Base-by-base conservation (phyloP, 2,888 invertebrate genomes). In the Drosophila imparisetae region DNA sequence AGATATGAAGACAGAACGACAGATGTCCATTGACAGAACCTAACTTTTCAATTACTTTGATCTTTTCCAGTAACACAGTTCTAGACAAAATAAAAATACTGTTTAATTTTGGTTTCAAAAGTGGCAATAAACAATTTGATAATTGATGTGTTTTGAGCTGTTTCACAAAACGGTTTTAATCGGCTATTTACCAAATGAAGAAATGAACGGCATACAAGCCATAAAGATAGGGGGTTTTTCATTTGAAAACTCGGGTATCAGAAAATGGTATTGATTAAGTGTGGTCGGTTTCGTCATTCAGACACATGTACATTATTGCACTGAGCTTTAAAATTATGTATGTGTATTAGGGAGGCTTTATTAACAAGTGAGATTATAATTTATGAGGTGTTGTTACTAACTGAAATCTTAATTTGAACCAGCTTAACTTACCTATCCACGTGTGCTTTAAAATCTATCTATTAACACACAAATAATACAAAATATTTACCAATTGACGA, bases 401-500 rank as follows among this genome's bases (percentile, higher is more conserved):
- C 45, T 36, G 59, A 58, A 58, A 38, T 69, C 40, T 30, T 32
- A 11, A 13, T 34, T 2, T 7, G 18, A 52, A 21, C 53, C 10
- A 7, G 2, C 4, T 2, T 24, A 18, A 50, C 8, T 50, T 6
- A 21, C 7, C 34, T 21, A 6, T 11, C 38, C 13, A 42, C 21
- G 34, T 15, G 8, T 49, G 48, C 49, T 5, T 50, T 24, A 45
- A 48, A 45, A 11, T 15, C 21, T 5, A 11, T 54, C 49, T 40
- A 49, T 66, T 21, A 38, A 21, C 59, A 54, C 50, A 3, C 69
- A 32, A 27, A 50, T 48, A 50, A 36, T 48, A 55, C 29, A 75
- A 57, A 75, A 63, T 75, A 79, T 77, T 77, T 79, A 71, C 62
- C 48, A 32, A 48, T 27, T 42, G 29, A 30, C 59, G 24, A 21